These are phyloP conservation scores for Pseudochirops corinnae DNA, from an alignment of 2,797 vertebrate species.

Conservation along the genomic window DNA sequence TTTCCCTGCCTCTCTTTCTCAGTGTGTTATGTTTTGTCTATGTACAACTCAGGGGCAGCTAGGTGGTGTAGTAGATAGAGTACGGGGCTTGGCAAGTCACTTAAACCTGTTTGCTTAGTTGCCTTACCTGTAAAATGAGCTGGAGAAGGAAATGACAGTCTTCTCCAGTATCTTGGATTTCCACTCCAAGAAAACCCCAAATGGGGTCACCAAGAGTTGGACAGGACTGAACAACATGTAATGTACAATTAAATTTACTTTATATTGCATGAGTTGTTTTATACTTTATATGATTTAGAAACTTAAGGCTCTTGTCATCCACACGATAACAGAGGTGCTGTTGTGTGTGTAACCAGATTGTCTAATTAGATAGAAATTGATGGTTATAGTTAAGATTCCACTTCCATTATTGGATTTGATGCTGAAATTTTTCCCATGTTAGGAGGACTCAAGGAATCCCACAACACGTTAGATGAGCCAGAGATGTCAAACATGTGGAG, in stretches of 20 bases:
- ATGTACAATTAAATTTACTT: too few species aligned
- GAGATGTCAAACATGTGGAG: not conserved
- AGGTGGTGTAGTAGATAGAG: too few species aligned
- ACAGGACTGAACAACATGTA: not conserved
- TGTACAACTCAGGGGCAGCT: not conserved
- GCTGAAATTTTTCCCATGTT: too few species aligned
- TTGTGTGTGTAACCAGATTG: too few species aligned
- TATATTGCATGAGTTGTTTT: too few species aligned
- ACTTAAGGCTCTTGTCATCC: too few species aligned
- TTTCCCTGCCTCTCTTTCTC: not conserved
- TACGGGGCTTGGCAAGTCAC: not conserved
- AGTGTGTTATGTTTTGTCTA: not conserved
- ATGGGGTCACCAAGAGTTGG: not conserved
- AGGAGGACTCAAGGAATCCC: not conserved
- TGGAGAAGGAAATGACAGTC: not conserved
- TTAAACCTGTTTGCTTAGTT: conserved; percentile 5
- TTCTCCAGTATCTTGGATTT: not conserved
- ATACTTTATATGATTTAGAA: too few species aligned
- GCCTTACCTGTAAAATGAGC: conserved; percentile 28
- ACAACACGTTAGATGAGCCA: not conserved
- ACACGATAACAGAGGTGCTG: too few species aligned
- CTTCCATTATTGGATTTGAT: too few species aligned
- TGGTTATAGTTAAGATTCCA: too few species aligned
- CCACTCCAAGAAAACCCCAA: not conserved
- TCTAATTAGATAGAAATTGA: too few species aligned